Evolutionary conservation across 2,888 invertebrate genomes (phyloP).

Genomic region (Synanthedon vespiformis): DNA sequence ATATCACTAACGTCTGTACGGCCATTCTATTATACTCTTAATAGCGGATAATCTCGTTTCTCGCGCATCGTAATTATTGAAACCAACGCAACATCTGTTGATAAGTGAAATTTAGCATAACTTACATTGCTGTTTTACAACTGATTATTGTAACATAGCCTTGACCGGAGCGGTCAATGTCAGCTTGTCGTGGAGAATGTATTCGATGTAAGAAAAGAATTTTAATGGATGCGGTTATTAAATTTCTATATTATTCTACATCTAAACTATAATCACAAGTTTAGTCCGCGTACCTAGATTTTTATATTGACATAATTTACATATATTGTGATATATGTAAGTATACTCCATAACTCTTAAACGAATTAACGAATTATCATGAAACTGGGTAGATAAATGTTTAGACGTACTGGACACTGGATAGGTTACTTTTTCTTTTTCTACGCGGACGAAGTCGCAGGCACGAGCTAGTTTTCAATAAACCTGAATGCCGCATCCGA

Average conservation of each 20-base stretch:
- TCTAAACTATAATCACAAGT: too few species aligned
- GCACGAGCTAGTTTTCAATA: too few species aligned
- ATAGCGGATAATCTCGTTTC: background rate
- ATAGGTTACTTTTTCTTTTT: too few species aligned
- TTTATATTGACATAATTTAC: too few species aligned
- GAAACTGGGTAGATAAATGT: too few species aligned
- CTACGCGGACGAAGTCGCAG: too few species aligned
- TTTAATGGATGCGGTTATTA: background rate
- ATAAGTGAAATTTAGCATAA: background rate
- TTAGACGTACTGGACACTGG: too few species aligned
- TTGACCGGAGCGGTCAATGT: conserved; percentile 19
- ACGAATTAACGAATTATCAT: too few species aligned
- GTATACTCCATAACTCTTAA: too few species aligned
- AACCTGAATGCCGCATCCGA: background rate
- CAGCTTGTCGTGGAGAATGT: conserved; percentile 5
- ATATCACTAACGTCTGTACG: too few species aligned
- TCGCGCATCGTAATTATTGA: background rate
- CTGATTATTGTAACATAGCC: conserved; percentile 8
- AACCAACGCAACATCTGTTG: background rate
- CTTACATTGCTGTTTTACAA: conserved; percentile 1
- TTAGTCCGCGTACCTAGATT: too few species aligned
- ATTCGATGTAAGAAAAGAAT: conserved; percentile 2
- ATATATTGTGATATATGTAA: too few species aligned
- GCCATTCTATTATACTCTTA: background rate
- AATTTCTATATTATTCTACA: background rate